phyloP scores from a whole-genome alignment of 2,113 vertebrate genomes.

The Gallinago paraguaiae region DNA sequence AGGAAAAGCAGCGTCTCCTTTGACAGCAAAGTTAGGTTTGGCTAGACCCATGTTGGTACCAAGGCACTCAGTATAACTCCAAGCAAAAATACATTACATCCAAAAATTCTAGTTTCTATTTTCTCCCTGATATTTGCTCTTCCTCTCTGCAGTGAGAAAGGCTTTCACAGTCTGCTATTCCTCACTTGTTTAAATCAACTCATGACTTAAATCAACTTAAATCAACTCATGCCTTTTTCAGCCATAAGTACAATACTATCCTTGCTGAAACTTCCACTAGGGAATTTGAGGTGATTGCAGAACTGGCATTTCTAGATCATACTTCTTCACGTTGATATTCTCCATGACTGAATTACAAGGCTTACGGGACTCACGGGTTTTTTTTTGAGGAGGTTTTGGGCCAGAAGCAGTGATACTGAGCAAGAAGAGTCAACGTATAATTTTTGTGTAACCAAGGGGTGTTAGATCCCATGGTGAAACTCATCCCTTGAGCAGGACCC shows the following conservation, averaged over 20 bases:
- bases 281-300: neutral
- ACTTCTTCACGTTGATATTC: neutral
- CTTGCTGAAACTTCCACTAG: neutral
- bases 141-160: neutral
- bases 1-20: neutral
- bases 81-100: neutral
- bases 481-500: neutral
- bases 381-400: neutral
- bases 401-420: neutral
- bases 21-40: neutral
- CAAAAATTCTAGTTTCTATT: neutral
- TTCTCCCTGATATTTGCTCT: neutral
- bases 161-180: neutral
- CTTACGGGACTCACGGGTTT: accelerated
- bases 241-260: neutral
- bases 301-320: neutral
- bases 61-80: neutral
- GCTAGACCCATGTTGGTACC: neutral
- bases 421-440: neutral
- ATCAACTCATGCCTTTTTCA: neutral
- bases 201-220: no score
- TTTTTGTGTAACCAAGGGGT: neutral
- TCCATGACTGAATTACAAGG: neutral
- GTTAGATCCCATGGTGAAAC: neutral
- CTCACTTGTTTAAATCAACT: neutral